Base-by-base conservation (phyloP, 2,797 vertebrate species). In the Lutjanus campechanus region DNA sequence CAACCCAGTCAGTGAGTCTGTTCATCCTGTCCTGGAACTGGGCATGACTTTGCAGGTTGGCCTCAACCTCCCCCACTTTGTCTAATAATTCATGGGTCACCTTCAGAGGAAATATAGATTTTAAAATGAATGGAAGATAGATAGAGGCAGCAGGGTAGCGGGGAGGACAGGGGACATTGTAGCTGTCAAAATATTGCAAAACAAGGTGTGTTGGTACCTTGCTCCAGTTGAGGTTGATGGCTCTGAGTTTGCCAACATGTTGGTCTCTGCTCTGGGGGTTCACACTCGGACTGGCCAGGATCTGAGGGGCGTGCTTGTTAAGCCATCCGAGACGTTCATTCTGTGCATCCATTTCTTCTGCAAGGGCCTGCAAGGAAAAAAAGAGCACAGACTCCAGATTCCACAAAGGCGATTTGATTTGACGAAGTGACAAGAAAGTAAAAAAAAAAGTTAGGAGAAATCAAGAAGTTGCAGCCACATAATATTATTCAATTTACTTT, bases 321-420 rank as follows among this genome's bases (percentile, higher is more conserved):
- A 99, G 85, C 97, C 97, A 98, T 36, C 95, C 95, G 12, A 98
- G 93, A 22, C 93, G 96, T 62, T 97, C 96, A 40, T 95, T 96
- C 81, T 97, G 95, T 4, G 80, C 17, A 11, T 97, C 96, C 95
- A 97, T 95, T 69, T 99, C 96, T 68, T 95, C 93, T 3, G 88
- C 94, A 46, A 98, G 84, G 5, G 94, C 93, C 98, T 99, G 85
- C 65, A 86, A 81, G 7, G 19, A 51, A 69, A 68, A 49, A 44
- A 10, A 50, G n/a, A 76, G 16, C 40, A 56, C 12, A 5, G 69
- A 69, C 3, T 3, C 61, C 78, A 81, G 20, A 65, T 62, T 73
- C 47, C 22, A 80, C 40, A 16, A 69, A 78, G 9, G 71, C 11
- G 9, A 20, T 58, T 20, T 7, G 71, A 66, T 72, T 51, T 51